Evolutionary conservation across 2,797 vertebrate genomes (phyloP), one percentile per base, ranked within the genome.

Genomic region (Corythornis leucogaster): DNA sequence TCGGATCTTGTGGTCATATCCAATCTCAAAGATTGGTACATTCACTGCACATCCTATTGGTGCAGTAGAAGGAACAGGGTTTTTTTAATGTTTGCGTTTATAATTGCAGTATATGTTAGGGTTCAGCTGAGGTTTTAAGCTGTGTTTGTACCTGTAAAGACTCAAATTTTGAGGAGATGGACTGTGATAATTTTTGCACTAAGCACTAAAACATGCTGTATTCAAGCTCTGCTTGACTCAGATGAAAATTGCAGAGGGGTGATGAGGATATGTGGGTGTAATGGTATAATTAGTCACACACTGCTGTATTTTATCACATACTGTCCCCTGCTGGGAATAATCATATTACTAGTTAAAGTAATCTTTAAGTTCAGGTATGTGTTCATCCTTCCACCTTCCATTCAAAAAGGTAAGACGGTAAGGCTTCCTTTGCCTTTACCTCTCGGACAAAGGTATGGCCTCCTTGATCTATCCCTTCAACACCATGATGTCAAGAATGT

Each of bases 311-410:
- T 93, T 95, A 96, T 83, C 90, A 93, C 62, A 95, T 80, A 82
- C 78, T 94, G 93, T 93, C 95, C 91, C 88, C 94, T 96, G 78
- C 90, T 92, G 95, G 94, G 88, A 95, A 67, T 89, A 92, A 78
- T 77, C 31, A 18, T 90, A 80, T 83, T 66, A 59, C 81, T 90
- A 31, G 50, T 58, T 64, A 68, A 92, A 89, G 45, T 58, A 40
- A 57, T 33, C 21, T 70, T 51, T 55, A 70, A 61, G 38, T 48
- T 26, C 45, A 73, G 15, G 25, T 45, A 24, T 54, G 12, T 46
- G 57, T 30, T 90, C 50, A 57, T 57, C 16, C 42, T 81, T 77
- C 76, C 17, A 67, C 12, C 48, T 26, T 18, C 15, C 16, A 62
- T 59, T 83, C 31, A 69, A n/a, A 85, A 68, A 83, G 5, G 28